Evolutionary conservation across 2,888 invertebrate genomes (phyloP), one percentile per base, ranked within the genome.

Genomic region (Caenorhabditis wallacei): DNA sequence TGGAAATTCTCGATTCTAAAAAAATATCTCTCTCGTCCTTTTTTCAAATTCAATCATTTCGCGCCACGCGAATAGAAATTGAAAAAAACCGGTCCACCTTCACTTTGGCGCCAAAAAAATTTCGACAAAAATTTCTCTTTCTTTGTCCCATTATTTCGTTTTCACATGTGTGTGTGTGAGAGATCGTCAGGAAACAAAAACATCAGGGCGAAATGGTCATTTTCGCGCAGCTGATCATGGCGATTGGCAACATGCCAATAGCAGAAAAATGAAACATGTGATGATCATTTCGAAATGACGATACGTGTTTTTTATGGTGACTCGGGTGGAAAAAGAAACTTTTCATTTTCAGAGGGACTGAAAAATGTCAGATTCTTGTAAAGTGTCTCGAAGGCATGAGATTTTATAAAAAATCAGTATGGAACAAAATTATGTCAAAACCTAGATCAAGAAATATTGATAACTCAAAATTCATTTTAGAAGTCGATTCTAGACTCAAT

Each of bases 121-220:
- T 66, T 59, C 68, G 40, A 76, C 76, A 76, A 57, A 57, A 69
- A 59, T 76, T 76, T 76, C 76, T 76, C 76, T 76, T 76, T 76
- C 76, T 68, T 68, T 59, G 68, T 46, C 76, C 69, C 76, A 76
- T 76, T 76, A 76, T 76, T 76, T 76, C 76, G 76, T 69, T 76
- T 76, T 76, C 76, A 76, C 76, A 76, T 69, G 69, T 69, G 66
- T 66, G 54, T 30, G 64, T 5, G 64, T 53, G 53, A 35, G 66
- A n/a, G 64, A 16, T 26, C 22, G 63, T 30, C 56, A 54, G 43
- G 54, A 64, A 64, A 64, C 74, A 69, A 76, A 76, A 76, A 76
- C 76, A 76, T 20, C 53, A 56, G 56, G 59, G 56, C 54, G 69
- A 76, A 69, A 76, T 51, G 76, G 76, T 76, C 76, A 76, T 59